Evolutionary conservation across 2,888 invertebrate genomes (phyloP).

Genomic region (Euplexia lucipara): DNA sequence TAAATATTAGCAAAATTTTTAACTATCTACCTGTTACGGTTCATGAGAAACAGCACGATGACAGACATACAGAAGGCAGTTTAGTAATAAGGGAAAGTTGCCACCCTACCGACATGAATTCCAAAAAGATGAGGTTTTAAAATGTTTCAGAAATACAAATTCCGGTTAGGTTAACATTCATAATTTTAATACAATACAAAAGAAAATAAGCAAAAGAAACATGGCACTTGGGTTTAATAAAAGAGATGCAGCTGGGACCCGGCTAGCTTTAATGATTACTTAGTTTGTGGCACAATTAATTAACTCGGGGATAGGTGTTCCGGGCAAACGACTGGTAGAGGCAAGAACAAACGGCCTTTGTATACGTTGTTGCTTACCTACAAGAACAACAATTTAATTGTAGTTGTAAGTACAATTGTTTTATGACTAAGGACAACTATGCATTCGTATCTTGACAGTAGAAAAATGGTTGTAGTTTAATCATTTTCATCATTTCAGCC

Average conservation of each 20-base stretch:
- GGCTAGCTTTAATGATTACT: slow-evolving; percentile 20
- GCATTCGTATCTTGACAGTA: neutral
- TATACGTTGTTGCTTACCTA: slow-evolving; percentile 8
- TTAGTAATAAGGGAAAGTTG: too few relatives aligned
- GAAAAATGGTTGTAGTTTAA: too few relatives aligned
- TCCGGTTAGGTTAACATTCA: slow-evolving; percentile 5
- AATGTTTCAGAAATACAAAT: neutral
- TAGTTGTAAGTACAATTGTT: slow-evolving; percentile 21
- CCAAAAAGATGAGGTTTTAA: neutral
- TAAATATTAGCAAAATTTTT: too few relatives aligned
- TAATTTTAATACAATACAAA: slow-evolving; percentile 16
- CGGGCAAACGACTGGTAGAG: slow-evolving; percentile 31
- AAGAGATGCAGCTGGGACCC: slow-evolving; percentile 50
- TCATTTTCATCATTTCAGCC: too few relatives aligned
- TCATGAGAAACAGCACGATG: too few relatives aligned
- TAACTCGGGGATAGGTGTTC: slow-evolving; percentile 52
- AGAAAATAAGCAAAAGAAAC: slow-evolving; percentile 31
- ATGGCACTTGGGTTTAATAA: slow-evolving; percentile 41
- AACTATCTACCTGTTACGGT: too few relatives aligned
- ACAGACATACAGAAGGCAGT: too few relatives aligned
- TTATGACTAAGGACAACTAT: slow-evolving; percentile 10
- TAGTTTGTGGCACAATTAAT: slow-evolving; percentile 61
- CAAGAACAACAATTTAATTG: slow-evolving; percentile 42
- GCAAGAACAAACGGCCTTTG: slow-evolving; percentile 40
- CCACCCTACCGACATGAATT: too few relatives aligned